Evolutionary conservation across 2,888 invertebrate species (phyloP).

Genomic region (Leptinotarsa tumamoca): DNA sequence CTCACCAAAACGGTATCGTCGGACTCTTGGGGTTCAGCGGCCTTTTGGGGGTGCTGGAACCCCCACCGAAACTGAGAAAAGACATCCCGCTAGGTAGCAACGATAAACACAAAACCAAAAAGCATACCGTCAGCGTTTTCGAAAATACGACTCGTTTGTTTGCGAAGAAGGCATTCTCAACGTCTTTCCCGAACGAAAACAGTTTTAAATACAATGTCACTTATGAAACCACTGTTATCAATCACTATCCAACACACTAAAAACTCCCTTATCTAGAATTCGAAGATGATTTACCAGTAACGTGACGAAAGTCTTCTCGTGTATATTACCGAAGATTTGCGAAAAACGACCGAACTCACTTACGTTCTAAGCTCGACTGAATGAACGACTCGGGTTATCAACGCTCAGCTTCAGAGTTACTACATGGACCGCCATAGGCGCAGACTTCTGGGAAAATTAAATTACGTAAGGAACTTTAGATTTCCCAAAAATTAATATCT

Average conservation of each 20-base stretch:
- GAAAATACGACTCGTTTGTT: constrained; percentile 18
- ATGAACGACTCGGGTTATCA: constrained; percentile 9
- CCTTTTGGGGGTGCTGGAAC: constrained; percentile 57
- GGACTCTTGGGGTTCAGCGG: constrained; percentile 59
- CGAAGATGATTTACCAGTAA: not conserved
- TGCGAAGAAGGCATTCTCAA: constrained; percentile 25
- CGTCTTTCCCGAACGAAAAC: constrained; percentile 13
- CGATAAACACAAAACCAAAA: constrained; percentile 33
- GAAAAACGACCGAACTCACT: not conserved
- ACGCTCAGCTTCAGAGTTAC: not conserved
- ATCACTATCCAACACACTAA: no score
- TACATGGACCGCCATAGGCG: constrained; percentile 20
- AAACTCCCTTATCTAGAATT: no score
- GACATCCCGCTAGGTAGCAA: constrained; percentile 49
- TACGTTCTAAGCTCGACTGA: constrained; percentile 1
- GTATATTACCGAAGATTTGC: not conserved
- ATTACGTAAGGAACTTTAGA: no score
- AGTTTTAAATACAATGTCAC: not conserved
- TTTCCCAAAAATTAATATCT: no score
- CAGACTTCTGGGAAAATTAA: not conserved
- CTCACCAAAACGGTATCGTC: constrained; percentile 63
- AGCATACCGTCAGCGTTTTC: constrained; percentile 41
- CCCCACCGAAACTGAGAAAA: constrained; percentile 56
- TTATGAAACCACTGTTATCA: not conserved
- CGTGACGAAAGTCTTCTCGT: not conserved